Base-by-base conservation (phyloP, 23 tunicate genomes). In the Clavelina lepadiformis region DNA sequence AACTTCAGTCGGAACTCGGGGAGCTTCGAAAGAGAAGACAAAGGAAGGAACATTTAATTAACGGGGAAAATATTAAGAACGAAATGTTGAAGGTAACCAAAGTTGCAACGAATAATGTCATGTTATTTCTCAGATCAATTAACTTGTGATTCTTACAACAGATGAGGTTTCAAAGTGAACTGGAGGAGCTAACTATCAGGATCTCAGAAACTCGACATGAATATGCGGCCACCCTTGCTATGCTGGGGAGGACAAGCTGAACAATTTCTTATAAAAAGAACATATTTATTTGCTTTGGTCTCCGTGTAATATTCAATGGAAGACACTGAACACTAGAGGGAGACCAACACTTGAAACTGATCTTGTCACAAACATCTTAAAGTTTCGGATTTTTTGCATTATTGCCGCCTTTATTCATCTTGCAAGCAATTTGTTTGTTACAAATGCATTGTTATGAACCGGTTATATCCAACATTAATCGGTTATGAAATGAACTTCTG, bases 61-160 rank as follows among this genome's bases (percentile, higher is more conserved):
- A 68, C 27, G 96, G 86, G 6, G 88, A 87, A 49, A 80, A 80
- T 46, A 87, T 87, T 56, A 79, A 72, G 46, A 87, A 87, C 35
- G 96, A 87, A 74, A 73, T 78, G 81, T 47, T 87, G 27, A 87
- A 79, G 61, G 78, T 71, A 1, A 65, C 51, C 20, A 32, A 11
- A 53, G n/a, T 53, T 22, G 23, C n/a, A 7, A n/a, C 6, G 23
- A n/a, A 11, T 53, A 11, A 20, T 18, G 6, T 7, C 59, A 20
- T 6, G n/a, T n/a, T 25, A 11, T 7, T 53, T 53, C 13, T 58
- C 13, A 58, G 31, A 32, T 67, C 58, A 30, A 23, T 24, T 3
- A 21, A 49, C 20, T 8, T 27, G n/a, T 24, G 35, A 5, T 5
- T 55, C 55, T 55, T 58, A 47, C 26, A 35, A 2, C 51, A 77